phyloP scores from a whole-genome alignment of 2,113 vertebrate species.

The Psittacula cyanocephala region DNA sequence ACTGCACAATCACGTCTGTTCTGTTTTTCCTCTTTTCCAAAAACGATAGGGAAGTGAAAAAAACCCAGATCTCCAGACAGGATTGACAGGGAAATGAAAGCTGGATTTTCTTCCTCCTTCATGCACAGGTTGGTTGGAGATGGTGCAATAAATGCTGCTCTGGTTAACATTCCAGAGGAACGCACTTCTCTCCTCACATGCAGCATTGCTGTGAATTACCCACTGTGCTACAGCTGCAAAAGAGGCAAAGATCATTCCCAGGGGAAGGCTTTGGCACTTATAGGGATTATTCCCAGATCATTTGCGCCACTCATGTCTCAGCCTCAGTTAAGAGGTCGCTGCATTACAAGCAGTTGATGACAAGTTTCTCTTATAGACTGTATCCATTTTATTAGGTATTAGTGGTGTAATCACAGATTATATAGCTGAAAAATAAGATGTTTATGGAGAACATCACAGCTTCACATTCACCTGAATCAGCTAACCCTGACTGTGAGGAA shows the following conservation, averaged over 20 bases:
- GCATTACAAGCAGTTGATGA: background rate
- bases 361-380: background rate
- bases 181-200: background rate
- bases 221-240: background rate
- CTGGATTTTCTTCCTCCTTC: background rate
- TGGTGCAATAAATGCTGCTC: background rate
- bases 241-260: background rate
- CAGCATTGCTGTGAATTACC: background rate
- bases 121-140: background rate
- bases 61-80: background rate
- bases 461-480: background rate
- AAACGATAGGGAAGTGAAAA: background rate
- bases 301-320: accelerated
- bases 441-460: background rate
- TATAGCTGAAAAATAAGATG: background rate
- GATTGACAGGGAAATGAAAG: background rate
- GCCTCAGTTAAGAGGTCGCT: background rate
- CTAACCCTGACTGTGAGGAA: background rate
- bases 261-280: background rate
- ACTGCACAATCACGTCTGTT: background rate
- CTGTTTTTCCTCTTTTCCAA: too few species aligned
- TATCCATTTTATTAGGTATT: background rate
- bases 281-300: accelerated
- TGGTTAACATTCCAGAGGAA: background rate
- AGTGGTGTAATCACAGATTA: background rate